Evolutionary conservation across 1,140 invertebrate species (phyloP).

Genomic region (Acyrthosiphon pisum): DNA sequence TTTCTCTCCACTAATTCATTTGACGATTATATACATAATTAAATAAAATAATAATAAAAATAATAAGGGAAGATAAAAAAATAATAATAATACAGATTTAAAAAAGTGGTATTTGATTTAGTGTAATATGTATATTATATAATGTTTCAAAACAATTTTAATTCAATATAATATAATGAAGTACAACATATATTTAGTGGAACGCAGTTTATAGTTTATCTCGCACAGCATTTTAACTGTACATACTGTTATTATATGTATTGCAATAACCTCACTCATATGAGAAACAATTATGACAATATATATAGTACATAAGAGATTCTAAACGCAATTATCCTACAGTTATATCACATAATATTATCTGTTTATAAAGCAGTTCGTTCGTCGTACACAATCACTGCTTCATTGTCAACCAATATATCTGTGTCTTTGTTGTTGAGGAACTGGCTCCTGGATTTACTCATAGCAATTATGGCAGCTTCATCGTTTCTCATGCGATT

Average conservation of each 20-base stretch:
- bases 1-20: neutral
- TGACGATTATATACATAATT: neutral
- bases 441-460: constrained; percentile 74
- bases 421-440: constrained; percentile 67
- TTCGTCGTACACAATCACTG: constrained; percentile 77
- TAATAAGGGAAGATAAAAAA: neutral
- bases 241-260: neutral
- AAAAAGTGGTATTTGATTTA: neutral
- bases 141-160: neutral
- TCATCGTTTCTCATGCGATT: constrained; percentile 78
- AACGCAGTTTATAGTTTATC: neutral
- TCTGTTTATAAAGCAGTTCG: constrained; percentile 70
- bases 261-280: neutral
- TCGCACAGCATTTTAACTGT: neutral
- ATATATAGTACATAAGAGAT: constrained; percentile 3
- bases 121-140: neutral
- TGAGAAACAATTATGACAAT: constrained; percentile 29
- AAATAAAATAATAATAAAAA: neutral
- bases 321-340: neutral
- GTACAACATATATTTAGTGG: neutral
- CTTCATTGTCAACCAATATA: constrained; percentile 71
- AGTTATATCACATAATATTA: constrained; percentile 42
- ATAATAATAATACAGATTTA: neutral
- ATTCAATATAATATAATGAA: neutral
- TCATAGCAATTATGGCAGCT: constrained; percentile 76